Evolutionary conservation across 2,888 invertebrate genomes (phyloP), one percentile per base, ranked within the genome.

Genomic region (Chromoteleia sp.): DNA sequence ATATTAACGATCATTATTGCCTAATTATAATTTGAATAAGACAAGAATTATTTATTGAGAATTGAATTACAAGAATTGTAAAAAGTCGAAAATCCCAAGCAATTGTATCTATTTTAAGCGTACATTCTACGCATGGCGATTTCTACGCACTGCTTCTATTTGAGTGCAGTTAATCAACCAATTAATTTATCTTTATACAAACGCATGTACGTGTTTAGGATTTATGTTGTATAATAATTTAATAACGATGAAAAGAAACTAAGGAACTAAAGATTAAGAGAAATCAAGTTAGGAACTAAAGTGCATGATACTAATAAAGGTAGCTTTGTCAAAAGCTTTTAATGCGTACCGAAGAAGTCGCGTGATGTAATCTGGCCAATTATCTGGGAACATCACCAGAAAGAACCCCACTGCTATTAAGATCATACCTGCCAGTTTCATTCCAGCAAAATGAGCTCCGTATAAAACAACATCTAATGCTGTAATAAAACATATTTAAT

Each of bases 361-460:
- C 89, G 97, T 97, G 92, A 98, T 97, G 92, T 98, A 98, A 91
- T 98, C 97, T 0, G 98, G 98, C 98, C 98, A 98, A 93, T 98
- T 98, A 92, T 97, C 97, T 0, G 98, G 98, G 87, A 98, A 96
- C 95, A 98, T 96, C 81, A 98, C 98, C 67, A 98, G 94, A 92
- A 97, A 96, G 93, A 98, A 98, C 63, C 98, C 98, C 68, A 97
- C 96, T 0, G 96, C 95, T 87, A 98, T 98, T 67, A 98, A 93
- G 84, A 98, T 96, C 91, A 98, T 96, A 25, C 98, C 98, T n/a
- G 98, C 96, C 87, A 98, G 92, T 93, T 98, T 97, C 98, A 98
- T 98, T 45, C 98, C 98, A 88, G 96, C 96, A 92, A 98, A 98
- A 87, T 95, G 94, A 8, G 96, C 96, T 68, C 95, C 95, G 91